A percentile compares a stretch with the other conserved stretches of the same genome.
These are phyloP conservation scores for Rhagoletis pomonella DNA, from an alignment of 1,140 invertebrate species.

Conservation along the genomic window DNA sequence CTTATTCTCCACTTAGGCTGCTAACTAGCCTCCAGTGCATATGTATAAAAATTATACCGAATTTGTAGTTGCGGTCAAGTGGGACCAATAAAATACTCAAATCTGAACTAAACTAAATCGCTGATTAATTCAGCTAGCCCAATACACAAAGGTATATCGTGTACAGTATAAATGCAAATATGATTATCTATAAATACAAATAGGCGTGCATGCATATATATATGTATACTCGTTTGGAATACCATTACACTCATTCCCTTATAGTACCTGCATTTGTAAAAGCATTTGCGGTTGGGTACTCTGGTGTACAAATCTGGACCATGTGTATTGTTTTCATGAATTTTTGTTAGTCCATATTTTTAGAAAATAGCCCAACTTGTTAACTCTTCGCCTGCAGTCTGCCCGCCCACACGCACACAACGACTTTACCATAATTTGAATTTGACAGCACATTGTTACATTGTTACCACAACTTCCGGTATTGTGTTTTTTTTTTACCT, in stretches of 20 bases:
- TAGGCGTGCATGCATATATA: background rate
- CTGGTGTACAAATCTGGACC: background rate
- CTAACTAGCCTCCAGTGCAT: slow-evolving; percentile 4
- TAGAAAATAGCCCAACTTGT: slow-evolving; percentile 3
- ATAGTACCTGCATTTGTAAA: background rate
- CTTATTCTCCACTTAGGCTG: too few relatives aligned
- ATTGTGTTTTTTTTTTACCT: background rate
- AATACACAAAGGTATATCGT: background rate
- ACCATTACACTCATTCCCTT: background rate
- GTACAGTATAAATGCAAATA: background rate
- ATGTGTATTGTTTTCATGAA: background rate
- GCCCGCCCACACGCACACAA: background rate
- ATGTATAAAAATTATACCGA: background rate
- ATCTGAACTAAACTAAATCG: slow-evolving; percentile 32
- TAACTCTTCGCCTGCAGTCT: background rate
- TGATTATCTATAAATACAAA: slow-evolving; percentile 23
- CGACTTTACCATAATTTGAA: background rate
- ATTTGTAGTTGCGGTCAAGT: slow-evolving; percentile 12
- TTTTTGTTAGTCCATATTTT: slow-evolving; percentile 34
- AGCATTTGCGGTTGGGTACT: background rate
- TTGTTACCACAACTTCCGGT: slow-evolving; percentile 38
- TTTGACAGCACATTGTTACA: slow-evolving; percentile 48
- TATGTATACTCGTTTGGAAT: background rate
- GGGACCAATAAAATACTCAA: slow-evolving; percentile 42
- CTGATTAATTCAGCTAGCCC: slow-evolving; percentile 33